phyloP scores from a whole-genome alignment of 2,888 invertebrate species.

The Desoria tigrina region DNA sequence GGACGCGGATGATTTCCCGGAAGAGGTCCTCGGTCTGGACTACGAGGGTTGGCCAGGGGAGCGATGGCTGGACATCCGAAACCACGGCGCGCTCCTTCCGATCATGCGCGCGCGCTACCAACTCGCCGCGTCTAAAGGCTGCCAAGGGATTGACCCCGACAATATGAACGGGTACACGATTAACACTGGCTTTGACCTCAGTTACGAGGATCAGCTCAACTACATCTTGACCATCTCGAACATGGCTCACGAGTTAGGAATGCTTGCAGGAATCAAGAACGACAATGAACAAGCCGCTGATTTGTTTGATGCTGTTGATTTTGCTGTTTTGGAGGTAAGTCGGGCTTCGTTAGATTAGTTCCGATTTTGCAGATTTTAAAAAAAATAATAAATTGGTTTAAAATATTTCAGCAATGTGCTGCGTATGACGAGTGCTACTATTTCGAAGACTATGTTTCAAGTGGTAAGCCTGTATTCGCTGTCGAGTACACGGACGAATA shows the following conservation, averaged over 20 bases:
- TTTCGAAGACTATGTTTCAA: conserved; percentile 15
- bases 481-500: conserved; percentile 23
- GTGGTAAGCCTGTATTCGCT: conserved; percentile 19
- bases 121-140: conserved; percentile 22
- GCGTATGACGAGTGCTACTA: conserved; percentile 16
- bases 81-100: conserved; percentile 14
- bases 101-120: conserved; percentile 20
- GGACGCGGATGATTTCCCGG: conserved; percentile 19
- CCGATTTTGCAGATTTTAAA: too few species aligned
- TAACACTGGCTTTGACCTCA: conserved; percentile 20
- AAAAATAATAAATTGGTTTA: not conserved
- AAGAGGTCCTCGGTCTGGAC: conserved; percentile 24
- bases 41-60: conserved; percentile 29
- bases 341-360: not conserved
- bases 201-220: not conserved
- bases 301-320: conserved; percentile 4
- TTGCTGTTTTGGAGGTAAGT: conserved; percentile 25
- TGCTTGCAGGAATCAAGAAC: conserved; percentile 28
- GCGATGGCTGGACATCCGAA: conserved; percentile 27
- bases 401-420: conserved; percentile 11
- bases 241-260: not conserved
- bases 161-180: conserved; percentile 25
- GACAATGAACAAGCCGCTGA: conserved; percentile 21
- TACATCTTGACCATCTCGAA: conserved; percentile 12
- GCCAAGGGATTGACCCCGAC: conserved; percentile 33